Evolutionary conservation across 1,140 invertebrate genomes (phyloP).

Genomic region (Phymorhynchus buccinoides): DNA sequence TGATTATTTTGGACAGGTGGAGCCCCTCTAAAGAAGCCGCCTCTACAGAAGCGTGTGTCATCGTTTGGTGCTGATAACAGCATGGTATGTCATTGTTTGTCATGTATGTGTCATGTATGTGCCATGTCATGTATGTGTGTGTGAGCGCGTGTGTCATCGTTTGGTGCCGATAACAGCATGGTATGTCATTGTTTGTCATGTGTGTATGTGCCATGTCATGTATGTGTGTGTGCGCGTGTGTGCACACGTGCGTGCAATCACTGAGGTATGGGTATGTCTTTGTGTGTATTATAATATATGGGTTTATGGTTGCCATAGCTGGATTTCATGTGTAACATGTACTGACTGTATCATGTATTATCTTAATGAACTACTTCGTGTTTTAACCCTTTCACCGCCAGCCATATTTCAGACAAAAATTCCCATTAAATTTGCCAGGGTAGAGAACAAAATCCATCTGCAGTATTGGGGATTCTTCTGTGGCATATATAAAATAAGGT

Average conservation of each 20-base stretch:
- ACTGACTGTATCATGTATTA: background rate
- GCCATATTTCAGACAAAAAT: no score
- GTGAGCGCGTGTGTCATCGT: background rate
- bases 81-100: background rate
- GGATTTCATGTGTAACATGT: no score
- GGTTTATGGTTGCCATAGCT: background rate
- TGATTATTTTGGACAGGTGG: background rate
- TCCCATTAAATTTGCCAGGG: no score
- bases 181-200: background rate
- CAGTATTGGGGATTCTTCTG: no score
- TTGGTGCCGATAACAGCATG: no score
- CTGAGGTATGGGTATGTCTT: background rate
- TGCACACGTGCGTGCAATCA: background rate
- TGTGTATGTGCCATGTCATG: background rate
- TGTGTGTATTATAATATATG: background rate
- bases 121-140: background rate
- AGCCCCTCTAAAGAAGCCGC: background rate
- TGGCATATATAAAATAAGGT: no score
- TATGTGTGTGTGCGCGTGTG: slow-evolving; percentile 9
- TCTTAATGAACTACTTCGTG: no score
- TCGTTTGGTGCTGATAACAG: background rate
- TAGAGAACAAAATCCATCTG: no score
- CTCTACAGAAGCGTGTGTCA: slow-evolving; percentile 7
- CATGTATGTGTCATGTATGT: background rate
- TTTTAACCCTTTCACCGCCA: no score